A percentile compares a stretch with the other conserved stretches of the same genome.
Conservation (phyloP, 2,888 invertebrate genomes). For the Pachycephus smyrnensis region DNA sequence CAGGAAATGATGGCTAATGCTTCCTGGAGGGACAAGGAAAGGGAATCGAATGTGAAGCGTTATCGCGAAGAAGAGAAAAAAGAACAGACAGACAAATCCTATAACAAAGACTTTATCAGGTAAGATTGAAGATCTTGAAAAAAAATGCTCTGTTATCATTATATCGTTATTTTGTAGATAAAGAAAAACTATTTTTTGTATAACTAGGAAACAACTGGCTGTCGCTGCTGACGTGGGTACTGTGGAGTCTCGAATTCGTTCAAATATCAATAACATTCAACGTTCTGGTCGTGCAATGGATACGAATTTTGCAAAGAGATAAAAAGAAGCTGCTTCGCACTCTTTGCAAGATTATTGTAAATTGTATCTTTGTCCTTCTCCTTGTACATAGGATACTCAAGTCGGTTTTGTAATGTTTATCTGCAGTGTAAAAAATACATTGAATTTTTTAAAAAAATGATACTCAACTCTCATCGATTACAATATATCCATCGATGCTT, state of each 20-base stretch:
- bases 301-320: constrained; percentile 83
- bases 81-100: constrained; percentile 67
- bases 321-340: constrained; percentile 22
- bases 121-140: constrained; percentile 21
- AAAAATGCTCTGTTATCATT: background rate
- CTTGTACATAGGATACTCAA: too few species aligned
- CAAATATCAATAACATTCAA: constrained; percentile 92
- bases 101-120: constrained; percentile 68
- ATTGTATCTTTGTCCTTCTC: too few species aligned
- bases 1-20: constrained; percentile 90
- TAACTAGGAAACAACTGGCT: constrained; percentile 73
- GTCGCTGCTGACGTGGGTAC: constrained; percentile 76
- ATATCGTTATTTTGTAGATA: too few species aligned
- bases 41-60: constrained; percentile 74
- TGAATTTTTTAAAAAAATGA: too few species aligned
- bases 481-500: too few species aligned
- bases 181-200: too few species aligned
- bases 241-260: constrained; percentile 86
- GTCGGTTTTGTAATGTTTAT: too few species aligned
- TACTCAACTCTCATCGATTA: too few species aligned
- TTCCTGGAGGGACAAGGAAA: constrained; percentile 75
- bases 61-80: constrained; percentile 73
- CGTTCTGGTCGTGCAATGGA: constrained; percentile 84
- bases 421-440: too few species aligned
- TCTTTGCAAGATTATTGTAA: too few species aligned